phyloP scores from a whole-genome alignment of 2,797 vertebrate genomes.

The Megaceryle alcyon region DNA sequence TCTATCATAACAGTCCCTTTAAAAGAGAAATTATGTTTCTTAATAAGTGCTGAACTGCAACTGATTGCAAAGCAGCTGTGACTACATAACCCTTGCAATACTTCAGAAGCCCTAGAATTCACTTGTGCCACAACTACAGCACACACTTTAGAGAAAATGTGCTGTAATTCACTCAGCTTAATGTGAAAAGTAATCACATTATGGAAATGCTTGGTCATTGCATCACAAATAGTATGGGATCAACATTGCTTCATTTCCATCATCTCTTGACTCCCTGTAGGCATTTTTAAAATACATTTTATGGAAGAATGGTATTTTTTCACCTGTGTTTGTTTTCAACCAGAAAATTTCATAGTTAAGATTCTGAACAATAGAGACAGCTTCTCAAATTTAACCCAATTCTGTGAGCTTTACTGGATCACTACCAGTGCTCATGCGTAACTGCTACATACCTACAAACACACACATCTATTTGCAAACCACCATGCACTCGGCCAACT shows the following conservation, averaged over 20 bases:
- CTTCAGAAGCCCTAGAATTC: not conserved
- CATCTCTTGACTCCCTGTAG: not conserved
- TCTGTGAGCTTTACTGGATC: not conserved
- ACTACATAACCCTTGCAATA: not conserved
- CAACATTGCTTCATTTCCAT: not conserved
- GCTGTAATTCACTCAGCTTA: not conserved
- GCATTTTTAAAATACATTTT: not conserved
- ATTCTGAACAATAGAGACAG: not conserved
- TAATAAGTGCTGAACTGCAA: not conserved
- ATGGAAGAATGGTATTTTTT: not conserved
- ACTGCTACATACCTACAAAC: not conserved
- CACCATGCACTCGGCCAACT: not conserved
- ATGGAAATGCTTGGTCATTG: not conserved
- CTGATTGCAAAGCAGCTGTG: not conserved
- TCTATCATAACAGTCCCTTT: not conserved
- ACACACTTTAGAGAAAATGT: not conserved
- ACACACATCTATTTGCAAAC: not conserved
- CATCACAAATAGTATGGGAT: not conserved
- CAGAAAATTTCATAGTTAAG: not conserved
- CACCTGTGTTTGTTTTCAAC: not conserved
- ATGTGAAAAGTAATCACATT: constrained; percentile 4
- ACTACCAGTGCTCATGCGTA: not conserved
- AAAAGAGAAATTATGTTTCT: not conserved
- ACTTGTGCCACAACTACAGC: not conserved
- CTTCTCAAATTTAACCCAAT: not conserved